Evolutionary conservation across 1,140 invertebrate species (phyloP).

Genomic region (Tetragnatha versicolor): DNA sequence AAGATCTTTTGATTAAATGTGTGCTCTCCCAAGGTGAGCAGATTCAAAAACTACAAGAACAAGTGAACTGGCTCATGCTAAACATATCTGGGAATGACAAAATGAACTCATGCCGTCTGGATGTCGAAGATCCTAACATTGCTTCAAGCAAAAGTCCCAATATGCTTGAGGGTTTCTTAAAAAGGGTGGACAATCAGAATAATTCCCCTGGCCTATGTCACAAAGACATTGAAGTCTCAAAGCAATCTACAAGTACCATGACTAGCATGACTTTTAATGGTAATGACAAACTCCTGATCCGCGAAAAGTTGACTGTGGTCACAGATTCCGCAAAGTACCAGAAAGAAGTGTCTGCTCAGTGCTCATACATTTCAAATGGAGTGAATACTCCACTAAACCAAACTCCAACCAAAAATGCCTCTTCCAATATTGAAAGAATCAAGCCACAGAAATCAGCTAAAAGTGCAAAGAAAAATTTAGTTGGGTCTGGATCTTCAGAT

Average conservation of each 20-base stretch:
- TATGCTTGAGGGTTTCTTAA: background rate
- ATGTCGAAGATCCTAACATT: background rate
- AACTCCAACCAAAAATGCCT: background rate
- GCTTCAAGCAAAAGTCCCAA: background rate
- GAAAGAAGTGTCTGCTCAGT: background rate
- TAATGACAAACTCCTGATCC: slow-evolving; percentile 11
- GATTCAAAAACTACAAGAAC: background rate
- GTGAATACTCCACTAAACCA: background rate
- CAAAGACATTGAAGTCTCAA: background rate
- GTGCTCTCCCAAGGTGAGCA: background rate
- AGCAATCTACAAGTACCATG: slow-evolving; percentile 19
- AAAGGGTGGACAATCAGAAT: background rate
- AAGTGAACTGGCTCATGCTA: background rate
- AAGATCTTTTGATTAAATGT: background rate
- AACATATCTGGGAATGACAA: background rate
- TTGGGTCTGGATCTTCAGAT: background rate
- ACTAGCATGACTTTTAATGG: slow-evolving; percentile 1
- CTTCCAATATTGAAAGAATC: background rate
- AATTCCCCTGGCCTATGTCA: background rate
- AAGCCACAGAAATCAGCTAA: background rate
- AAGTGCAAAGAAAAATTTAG: background rate
- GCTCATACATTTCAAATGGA: no score
- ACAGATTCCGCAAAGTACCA: background rate
- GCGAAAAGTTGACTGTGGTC: background rate
- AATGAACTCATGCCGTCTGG: background rate